Percentiles rank a stretch among this genome's conserved stretches.
Conservation (phyloP, 1,140 invertebrate genomes). For the Pseudobourletiella spinata region DNA sequence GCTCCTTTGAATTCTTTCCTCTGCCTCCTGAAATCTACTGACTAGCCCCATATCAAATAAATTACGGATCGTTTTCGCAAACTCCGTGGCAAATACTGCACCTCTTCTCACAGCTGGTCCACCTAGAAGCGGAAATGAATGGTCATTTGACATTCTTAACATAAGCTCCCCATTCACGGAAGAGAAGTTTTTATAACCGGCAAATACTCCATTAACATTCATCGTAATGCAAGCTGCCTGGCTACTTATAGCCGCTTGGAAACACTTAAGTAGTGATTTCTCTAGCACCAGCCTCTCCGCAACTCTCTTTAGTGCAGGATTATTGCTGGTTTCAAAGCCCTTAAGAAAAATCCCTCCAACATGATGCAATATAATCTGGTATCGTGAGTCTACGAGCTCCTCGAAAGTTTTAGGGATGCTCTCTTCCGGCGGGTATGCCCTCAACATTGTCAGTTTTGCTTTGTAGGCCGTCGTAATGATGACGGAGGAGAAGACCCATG, state of each 20-base stretch:
- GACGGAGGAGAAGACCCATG: neutral
- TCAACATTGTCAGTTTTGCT: neutral
- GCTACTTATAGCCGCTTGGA: neutral
- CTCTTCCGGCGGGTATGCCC: neutral
- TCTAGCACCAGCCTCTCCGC: neutral
- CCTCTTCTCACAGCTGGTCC: neutral
- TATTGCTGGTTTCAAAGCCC: neutral
- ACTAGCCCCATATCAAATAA: neutral
- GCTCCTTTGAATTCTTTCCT: neutral
- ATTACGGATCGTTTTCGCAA: neutral
- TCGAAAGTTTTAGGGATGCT: neutral
- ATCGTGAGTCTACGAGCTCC: neutral
- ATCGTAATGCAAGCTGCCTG: neutral
- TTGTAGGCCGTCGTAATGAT: slow-evolving; percentile 7
- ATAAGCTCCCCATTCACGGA: neutral
- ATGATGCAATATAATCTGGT: neutral
- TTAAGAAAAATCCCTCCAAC: slow-evolving; percentile 1
- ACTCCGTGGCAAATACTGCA: neutral
- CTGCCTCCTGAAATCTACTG: neutral
- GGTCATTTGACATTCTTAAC: neutral
- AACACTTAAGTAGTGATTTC: neutral
- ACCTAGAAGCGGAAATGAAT: neutral
- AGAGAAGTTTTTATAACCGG: neutral
- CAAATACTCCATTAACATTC: neutral
- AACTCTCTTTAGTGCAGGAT: neutral